Evolutionary conservation across 2,888 invertebrate species (phyloP).

Genomic region (Podabrus alpinus): DNA sequence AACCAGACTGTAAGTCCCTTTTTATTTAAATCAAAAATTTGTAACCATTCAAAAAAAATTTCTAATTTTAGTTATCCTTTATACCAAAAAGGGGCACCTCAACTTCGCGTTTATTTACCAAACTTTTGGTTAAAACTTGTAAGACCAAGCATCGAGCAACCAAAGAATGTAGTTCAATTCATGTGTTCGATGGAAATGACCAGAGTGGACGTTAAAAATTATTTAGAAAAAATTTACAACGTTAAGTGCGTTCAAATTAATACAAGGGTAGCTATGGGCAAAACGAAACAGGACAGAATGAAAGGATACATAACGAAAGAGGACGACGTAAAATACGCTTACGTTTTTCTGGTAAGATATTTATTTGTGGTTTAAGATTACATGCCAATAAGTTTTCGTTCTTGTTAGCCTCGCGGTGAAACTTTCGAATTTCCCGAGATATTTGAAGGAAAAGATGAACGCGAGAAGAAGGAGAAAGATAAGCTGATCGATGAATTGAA

Average conservation of each 20-base stretch:
- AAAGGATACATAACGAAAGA: constrained; percentile 76
- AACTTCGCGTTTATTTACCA: constrained; percentile 87
- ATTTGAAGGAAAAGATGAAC: constrained; percentile 57
- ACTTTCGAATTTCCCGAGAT: constrained; percentile 80
- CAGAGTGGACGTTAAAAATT: constrained; percentile 84
- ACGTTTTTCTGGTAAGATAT: constrained; percentile 70
- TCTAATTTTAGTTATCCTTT: constrained; percentile 77
- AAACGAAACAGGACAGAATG: constrained; percentile 63
- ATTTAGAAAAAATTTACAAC: constrained; percentile 94
- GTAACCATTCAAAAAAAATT: background rate
- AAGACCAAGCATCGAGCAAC: constrained; percentile 67
- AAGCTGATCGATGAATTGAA: constrained; percentile 68
- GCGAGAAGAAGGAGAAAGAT: constrained; percentile 63
- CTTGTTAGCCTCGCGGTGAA: constrained; percentile 69
- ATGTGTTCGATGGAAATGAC: constrained; percentile 95
- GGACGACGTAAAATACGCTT: constrained; percentile 82
- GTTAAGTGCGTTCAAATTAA: constrained; percentile 78
- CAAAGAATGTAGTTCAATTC: constrained; percentile 84
- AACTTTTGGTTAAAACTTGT: constrained; percentile 98
- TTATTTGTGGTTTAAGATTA: background rate
- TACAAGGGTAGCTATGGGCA: constrained; percentile 74
- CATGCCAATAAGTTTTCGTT: background rate
- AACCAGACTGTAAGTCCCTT: constrained; percentile 8
- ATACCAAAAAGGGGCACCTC: constrained; percentile 92
- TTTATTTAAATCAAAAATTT: background rate